These are phyloP conservation scores for Malacoraja senta DNA, from an alignment of 2,797 vertebrate genomes.

Conservation along the genomic window DNA sequence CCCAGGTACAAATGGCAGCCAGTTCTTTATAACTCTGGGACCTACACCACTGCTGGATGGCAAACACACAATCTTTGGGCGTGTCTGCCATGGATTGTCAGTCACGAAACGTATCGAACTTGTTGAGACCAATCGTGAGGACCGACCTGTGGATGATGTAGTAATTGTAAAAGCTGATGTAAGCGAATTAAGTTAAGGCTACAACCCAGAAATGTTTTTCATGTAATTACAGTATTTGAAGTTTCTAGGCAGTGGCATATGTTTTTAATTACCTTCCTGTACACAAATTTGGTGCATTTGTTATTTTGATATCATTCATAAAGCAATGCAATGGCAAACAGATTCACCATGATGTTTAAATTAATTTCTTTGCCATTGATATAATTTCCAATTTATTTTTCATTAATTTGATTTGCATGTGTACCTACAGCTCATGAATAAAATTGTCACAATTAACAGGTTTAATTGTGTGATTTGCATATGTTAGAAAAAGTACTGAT, in stretches of 20 bases:
- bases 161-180: conserved; percentile 27
- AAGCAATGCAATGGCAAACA: neutral
- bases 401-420: neutral
- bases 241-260: neutral
- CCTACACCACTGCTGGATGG: conserved; percentile 36
- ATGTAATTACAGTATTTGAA: neutral
- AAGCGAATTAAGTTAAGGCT: neutral
- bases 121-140: conserved; percentile 29
- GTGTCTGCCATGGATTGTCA: conserved; percentile 24
- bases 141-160: conserved; percentile 36
- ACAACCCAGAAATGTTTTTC: no score
- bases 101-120: conserved; percentile 35
- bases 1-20: conserved; percentile 40
- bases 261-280: neutral
- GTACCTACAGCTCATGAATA: neutral
- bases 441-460: neutral
- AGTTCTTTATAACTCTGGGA: conserved; percentile 39
- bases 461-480: neutral
- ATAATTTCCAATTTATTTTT: neutral
- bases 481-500: neutral
- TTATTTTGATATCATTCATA: neutral
- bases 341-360: neutral
- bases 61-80: conserved; percentile 38
- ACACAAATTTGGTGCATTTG: neutral
- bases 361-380: neutral